Evolutionary conservation across 2,797 vertebrate genomes (phyloP).

Genomic region (Hypotaenidia okinawae): DNA sequence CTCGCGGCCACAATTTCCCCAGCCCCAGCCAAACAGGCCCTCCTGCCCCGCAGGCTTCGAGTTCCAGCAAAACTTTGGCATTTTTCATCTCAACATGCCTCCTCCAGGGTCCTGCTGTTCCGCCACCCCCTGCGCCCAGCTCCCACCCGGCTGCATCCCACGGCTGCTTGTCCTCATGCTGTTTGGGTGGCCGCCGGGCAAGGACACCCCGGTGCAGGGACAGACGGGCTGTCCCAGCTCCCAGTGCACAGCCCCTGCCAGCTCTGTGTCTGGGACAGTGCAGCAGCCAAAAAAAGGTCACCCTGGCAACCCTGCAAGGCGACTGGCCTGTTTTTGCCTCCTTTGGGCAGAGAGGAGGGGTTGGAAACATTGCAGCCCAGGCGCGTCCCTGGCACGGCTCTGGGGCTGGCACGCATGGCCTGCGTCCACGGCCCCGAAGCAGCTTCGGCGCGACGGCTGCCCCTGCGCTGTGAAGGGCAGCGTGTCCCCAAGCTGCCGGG

Average conservation of each 20-base stretch:
- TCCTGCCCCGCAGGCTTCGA: neutral
- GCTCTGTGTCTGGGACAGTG: neutral
- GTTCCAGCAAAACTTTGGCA: neutral
- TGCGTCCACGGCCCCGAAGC: neutral
- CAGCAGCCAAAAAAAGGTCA: neutral
- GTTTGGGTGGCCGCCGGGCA: neutral
- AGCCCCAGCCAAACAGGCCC: neutral
- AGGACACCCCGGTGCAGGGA: neutral
- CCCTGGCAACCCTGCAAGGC: neutral
- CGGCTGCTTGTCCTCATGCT: neutral
- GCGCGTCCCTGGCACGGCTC: neutral
- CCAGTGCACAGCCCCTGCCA: neutral
- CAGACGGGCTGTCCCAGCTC: neutral
- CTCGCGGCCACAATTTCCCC: neutral
- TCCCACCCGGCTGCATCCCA: neutral
- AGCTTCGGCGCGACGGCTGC: fast-evolving
- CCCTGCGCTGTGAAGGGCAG: neutral
- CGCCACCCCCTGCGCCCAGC: neutral
- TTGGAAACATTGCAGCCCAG: neutral
- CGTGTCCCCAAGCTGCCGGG: neutral
- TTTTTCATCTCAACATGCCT: neutral
- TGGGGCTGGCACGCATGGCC: neutral
- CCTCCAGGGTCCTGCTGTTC: neutral
- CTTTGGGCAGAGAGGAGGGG: neutral
- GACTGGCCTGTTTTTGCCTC: neutral